These are phyloP conservation scores for Microtus ochrogaster DNA, from an alignment of 2,113 vertebrate species.

Conservation along the genomic window DNA sequence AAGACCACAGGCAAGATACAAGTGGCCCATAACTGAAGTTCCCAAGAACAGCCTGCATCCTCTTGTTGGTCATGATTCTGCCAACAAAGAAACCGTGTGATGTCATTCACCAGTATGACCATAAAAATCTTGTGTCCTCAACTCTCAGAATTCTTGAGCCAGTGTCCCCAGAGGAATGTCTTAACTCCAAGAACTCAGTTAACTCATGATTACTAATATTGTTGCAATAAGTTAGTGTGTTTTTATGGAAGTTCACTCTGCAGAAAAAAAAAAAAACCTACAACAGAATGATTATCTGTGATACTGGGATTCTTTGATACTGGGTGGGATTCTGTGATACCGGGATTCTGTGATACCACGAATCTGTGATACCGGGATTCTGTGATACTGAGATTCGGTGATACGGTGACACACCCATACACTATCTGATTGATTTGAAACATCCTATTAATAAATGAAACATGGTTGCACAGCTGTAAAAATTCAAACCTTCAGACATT, in stretches of 20 bases:
- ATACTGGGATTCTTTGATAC: neutral
- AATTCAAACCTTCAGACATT: neutral
- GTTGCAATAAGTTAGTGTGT: fast-evolving
- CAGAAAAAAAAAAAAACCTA: neutral
- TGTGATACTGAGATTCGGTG: neutral
- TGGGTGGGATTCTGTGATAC: no score
- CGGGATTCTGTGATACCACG: no score
- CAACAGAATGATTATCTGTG: neutral
- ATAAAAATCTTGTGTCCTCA: neutral
- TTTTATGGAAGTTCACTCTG: neutral
- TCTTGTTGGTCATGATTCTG: neutral
- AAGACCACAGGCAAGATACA: neutral
- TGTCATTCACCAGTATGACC: neutral
- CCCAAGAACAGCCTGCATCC: fast-evolving
- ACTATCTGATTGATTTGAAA: neutral
- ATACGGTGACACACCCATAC: neutral
- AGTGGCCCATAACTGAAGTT: neutral
- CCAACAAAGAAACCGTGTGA: neutral
- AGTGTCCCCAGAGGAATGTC: neutral
- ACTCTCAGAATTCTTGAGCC: neutral
- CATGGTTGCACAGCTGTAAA: neutral
- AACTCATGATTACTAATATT: neutral
- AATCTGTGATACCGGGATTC: no score
- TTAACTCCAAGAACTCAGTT: neutral
- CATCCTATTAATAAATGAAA: neutral